These are phyloP conservation scores for Dicentrarchus labrax DNA, from an alignment of 2,113 vertebrate species.

Conservation along the genomic window DNA sequence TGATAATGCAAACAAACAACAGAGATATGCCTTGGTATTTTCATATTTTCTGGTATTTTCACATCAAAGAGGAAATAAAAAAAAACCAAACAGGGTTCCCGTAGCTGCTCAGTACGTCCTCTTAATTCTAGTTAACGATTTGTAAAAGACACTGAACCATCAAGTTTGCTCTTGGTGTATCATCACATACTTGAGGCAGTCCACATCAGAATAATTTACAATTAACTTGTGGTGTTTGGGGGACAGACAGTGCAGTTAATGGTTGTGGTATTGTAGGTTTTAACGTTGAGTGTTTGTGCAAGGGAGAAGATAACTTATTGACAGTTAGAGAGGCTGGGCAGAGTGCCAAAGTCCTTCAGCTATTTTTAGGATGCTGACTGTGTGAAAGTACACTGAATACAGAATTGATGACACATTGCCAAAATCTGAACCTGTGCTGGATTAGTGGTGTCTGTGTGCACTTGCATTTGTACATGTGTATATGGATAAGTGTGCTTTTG, in stretches of 20 bases:
- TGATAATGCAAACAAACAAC: constrained; percentile 54
- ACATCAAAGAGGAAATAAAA: constrained; percentile 54
- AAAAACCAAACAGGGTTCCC: constrained; percentile 21
- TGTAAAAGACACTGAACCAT: background rate
- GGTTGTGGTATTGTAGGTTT: constrained; percentile 51
- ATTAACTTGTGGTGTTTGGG: constrained; percentile 25
- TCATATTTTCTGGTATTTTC: constrained; percentile 67
- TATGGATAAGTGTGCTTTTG: constrained; percentile 17
- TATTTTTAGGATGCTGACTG: constrained; percentile 85
- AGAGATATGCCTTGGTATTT: constrained; percentile 62
- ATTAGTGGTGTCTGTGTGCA: constrained; percentile 54
- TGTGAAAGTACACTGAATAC: constrained; percentile 80
- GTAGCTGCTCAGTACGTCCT: background rate
- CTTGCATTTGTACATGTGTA: constrained; percentile 42
- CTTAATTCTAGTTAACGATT: constrained; percentile 1
- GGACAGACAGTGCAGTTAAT: constrained; percentile 32
- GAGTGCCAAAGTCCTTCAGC: constrained; percentile 78
- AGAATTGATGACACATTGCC: constrained; percentile 76
- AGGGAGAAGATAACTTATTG: constrained; percentile 76
- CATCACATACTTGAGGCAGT: background rate
- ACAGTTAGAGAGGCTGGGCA: constrained; percentile 79
- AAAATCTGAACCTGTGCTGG: constrained; percentile 71
- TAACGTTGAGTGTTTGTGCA: constrained; percentile 48
- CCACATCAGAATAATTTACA: constrained; percentile 29
- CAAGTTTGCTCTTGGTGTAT: background rate